phyloP scores from a whole-genome alignment of 2,797 vertebrate genomes.

The Kryptolebias ocellatus region DNA sequence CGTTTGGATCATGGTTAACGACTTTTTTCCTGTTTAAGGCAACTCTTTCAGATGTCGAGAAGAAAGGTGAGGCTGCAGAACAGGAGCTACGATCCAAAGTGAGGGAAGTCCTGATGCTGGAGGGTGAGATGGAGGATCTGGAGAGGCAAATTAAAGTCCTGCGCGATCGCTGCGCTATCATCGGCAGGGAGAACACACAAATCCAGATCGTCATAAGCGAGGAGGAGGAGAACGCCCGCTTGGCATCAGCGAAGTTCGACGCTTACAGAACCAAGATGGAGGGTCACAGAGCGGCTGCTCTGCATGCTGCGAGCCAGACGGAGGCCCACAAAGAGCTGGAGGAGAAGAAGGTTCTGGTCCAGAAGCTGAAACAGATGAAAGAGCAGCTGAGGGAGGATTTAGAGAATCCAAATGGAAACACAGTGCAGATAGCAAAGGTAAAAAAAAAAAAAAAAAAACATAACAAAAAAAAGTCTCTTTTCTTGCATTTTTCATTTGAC shows the following conservation, averaged over 20 bases:
- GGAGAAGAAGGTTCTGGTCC: conserved; percentile 58
- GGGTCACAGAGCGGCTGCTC: conserved; percentile 56
- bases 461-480: too few species aligned
- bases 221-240: conserved; percentile 43
- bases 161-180: conserved; percentile 24
- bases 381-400: conserved; percentile 68
- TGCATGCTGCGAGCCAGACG: conserved; percentile 40
- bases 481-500: neutral
- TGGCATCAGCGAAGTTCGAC: conserved; percentile 28
- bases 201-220: conserved; percentile 48
- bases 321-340: conserved; percentile 56
- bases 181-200: conserved; percentile 49
- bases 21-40: conserved; percentile 47
- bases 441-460: too few species aligned
- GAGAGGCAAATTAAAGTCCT: conserved; percentile 31
- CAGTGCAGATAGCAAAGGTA: conserved; percentile 65
- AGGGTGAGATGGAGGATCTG: conserved; percentile 53
- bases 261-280: conserved; percentile 69
- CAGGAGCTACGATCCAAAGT: conserved; percentile 49
- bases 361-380: conserved; percentile 49
- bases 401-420: conserved; percentile 65
- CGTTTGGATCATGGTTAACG: too few species aligned
- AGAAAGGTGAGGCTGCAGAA: conserved; percentile 19
- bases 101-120: conserved; percentile 48
- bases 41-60: conserved; percentile 47